Evolutionary conservation across 2,113 vertebrate genomes (phyloP).

Genomic region (Chascanopsetta lugubris): DNA sequence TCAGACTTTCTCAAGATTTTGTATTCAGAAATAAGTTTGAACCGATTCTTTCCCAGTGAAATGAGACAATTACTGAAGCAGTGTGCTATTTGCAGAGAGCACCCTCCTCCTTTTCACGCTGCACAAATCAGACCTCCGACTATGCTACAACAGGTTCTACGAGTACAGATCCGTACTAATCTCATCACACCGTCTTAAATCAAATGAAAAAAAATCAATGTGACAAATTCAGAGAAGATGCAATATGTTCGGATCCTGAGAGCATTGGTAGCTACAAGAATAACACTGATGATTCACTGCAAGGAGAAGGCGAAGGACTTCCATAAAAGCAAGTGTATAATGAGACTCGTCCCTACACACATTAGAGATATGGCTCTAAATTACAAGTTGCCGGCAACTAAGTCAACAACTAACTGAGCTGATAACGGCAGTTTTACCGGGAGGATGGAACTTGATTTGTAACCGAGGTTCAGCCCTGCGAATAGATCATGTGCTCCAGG

Average conservation of each 20-base stretch:
- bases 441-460: too few relatives aligned
- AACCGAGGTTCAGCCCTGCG: constrained; percentile 2
- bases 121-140: constrained; percentile 12
- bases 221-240: not conserved
- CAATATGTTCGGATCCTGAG: not conserved
- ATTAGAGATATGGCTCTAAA: too few relatives aligned
- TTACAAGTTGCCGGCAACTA: too few relatives aligned
- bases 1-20: not conserved
- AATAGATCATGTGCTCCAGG: constrained; percentile 8
- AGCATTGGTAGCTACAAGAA: too few relatives aligned
- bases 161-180: not conserved
- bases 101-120: constrained; percentile 14
- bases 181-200: not conserved
- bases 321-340: too few relatives aligned
- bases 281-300: not conserved
- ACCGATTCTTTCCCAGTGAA: too few relatives aligned
- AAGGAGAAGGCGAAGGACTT: too few relatives aligned
- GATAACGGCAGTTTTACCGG: too few relatives aligned
- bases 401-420: too few relatives aligned
- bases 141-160: too few relatives aligned
- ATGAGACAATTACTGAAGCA: not conserved
- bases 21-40: constrained; percentile 12
- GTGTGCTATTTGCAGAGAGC: constrained; percentile 21
- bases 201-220: not conserved
- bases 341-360: too few relatives aligned